phyloP scores from a whole-genome alignment of 2,888 invertebrate species.

The Elmis aenea region DNA sequence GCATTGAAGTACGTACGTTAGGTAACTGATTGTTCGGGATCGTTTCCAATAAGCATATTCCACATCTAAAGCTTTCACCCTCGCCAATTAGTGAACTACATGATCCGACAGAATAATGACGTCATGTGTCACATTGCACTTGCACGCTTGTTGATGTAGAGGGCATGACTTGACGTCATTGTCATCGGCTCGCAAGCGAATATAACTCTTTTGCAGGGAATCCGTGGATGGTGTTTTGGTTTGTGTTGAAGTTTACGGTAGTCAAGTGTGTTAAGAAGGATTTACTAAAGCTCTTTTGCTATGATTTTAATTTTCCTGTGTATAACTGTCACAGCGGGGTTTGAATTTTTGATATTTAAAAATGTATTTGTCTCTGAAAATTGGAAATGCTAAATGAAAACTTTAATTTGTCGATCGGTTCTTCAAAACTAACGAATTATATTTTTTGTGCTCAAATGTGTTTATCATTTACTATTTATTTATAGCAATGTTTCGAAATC shows the following conservation, averaged over 20 bases:
- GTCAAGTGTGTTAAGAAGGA: slow-evolving; percentile 15
- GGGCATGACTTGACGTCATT: slow-evolving; percentile 24
- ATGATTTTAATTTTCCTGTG: slow-evolving; percentile 7
- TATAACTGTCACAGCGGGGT: no score
- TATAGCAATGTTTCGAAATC: no score
- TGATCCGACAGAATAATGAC: slow-evolving; percentile 45
- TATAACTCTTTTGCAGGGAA: slow-evolving; percentile 9
- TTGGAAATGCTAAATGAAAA: no score
- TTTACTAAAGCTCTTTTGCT: slow-evolving; percentile 11
- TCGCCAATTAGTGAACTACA: slow-evolving; percentile 44
- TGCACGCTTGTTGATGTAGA: slow-evolving; percentile 41
- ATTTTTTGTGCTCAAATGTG: no score
- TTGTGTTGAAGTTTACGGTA: slow-evolving; percentile 11
- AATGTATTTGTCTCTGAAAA: no score
- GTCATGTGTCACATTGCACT: slow-evolving; percentile 46
- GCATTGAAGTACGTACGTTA: no score
- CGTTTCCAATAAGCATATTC: slow-evolving; percentile 2
- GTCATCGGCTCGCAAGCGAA: slow-evolving; percentile 10
- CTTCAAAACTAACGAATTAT: no score
- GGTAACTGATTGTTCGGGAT: slow-evolving; percentile 6
- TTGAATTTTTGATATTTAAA: no score
- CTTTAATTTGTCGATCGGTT: no score
- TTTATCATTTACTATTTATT: no score
- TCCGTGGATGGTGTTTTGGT: slow-evolving; percentile 1
- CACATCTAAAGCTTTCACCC: slow-evolving; percentile 22